Evolutionary conservation across 2,113 vertebrate genomes (phyloP), one percentile per base, ranked within the genome.

Genomic region (Chelonoidis abingdonii): DNA sequence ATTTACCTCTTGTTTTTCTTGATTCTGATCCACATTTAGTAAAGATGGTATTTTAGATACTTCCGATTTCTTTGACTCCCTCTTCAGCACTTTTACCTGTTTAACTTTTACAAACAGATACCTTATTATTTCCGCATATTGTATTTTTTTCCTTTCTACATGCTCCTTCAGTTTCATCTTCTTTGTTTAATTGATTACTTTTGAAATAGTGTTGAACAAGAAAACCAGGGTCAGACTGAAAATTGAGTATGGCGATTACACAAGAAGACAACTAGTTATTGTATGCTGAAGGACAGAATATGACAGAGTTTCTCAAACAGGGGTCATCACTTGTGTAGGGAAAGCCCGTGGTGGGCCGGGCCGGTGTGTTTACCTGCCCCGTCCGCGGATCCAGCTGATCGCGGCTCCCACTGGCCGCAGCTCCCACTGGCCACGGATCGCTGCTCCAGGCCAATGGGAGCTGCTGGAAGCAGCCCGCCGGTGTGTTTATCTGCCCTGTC

Each of bases 1-100:
- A 56, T 93, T 98, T 98, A 98, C 96, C 97, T 98, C 95, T 94
- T 95, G 90, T 89, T 98, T 97, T 94, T 97, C 97, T 92, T 95
- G 93, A 88, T 97, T 97, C 91, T 96, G 89, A 90, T 98, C 96
- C 86, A 90, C 27, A 95, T 94, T 96, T 90, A 95, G 83, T 95
- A 98, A 97, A 93, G 97, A 93, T 96, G 96, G 94, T 95, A 98
- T 97, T 97, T 97, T 98, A 93, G 95, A 95, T 75, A 96, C 92
- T 76, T 98, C 97, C 85, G 80, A 83, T 95, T 97, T 98, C 94
- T 97, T 98, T 94, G 94, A 94, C 69, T 97, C 97, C 81, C 94
- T 97, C 94, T 98, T 98, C 85, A 87, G 90, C 79, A 97, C 89
- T 96, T 98, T 98, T 80, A 95, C 93, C 96, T 97, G 97, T 97